Evolutionary conservation across 2,888 invertebrate genomes (phyloP), one percentile per base, ranked within the genome.

Genomic region (Pteria penguin): DNA sequence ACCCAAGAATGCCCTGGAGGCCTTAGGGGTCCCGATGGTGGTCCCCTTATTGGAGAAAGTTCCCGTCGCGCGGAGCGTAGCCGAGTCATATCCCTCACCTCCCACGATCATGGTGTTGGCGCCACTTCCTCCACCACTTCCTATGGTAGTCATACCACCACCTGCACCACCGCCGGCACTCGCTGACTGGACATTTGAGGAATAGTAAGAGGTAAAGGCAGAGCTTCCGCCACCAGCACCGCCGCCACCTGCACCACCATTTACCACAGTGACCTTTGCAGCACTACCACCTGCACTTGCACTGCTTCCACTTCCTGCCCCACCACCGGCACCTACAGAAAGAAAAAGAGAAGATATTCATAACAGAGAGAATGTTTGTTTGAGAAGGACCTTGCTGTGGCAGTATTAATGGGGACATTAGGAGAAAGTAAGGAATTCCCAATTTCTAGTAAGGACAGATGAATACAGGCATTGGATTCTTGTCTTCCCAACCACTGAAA

Each of bases 1-100:
- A 27, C 82, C 82, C 58, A 84, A 77, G 72, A 84, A 78, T 31
- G 86, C 82, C 63, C 89, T 75, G n/a, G 75, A 75, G 27, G 84
- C 80, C 65, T 82, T 83, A n/a, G 89, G 88, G 2, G 87, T 86
- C 26, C 89, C 89, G 29, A 89, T 87, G n/a, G 83, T 81, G 24
- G 89, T 89, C 22, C 89, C 89, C 79, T 82, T 81, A 79, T 87
- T 88, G 29, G 85, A 84, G 76, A 86, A 87, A 65, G 83, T 85
- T 70, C 87, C 87, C n/a, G 87, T 88, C 32, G 87, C 88, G 58
- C 88, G 78, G 8, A 88, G 81, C 57, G 87, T 88, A 27, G 88
- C 86, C 1, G 86, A 83, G 75, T 88, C 88, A 63, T 76, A 82
- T 24, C 75, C 80, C 1, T 70, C 81, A 14, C 74, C 82, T 0